phyloP scores from a whole-genome alignment of 2,113 vertebrate species.

The Eulacestoma nigropectus region DNA sequence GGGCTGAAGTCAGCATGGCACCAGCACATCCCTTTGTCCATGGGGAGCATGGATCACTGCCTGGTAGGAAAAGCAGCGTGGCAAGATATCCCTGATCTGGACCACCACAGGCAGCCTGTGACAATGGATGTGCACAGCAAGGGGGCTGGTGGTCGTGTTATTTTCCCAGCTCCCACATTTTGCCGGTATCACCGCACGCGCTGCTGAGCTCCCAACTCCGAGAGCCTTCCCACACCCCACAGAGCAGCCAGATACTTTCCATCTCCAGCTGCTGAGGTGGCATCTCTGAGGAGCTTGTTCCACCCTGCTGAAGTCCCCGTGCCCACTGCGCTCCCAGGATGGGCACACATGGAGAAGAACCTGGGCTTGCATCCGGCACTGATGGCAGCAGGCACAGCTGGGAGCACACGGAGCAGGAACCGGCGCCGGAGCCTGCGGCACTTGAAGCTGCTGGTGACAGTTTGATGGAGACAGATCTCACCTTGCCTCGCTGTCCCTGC shows the following conservation, averaged over 20 bases:
- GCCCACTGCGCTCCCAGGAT: fast-evolving
- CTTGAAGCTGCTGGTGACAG: not conserved
- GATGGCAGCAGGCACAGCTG: not conserved
- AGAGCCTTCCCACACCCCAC: not conserved
- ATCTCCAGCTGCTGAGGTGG: not conserved
- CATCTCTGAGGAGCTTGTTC: fast-evolving
- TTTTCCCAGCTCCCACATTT: not conserved
- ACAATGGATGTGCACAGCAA: not conserved
- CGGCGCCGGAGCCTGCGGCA: not conserved
- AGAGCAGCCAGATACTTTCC: not conserved
- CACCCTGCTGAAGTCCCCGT: not conserved
- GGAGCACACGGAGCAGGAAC: not conserved
- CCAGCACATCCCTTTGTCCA: not conserved
- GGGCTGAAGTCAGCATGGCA: fast-evolving
- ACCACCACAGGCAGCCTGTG: not conserved
- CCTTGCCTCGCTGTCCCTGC: not conserved
- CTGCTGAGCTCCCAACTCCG: not conserved
- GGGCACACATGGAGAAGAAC: not conserved
- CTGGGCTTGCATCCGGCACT: not conserved
- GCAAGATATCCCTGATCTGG: not conserved
- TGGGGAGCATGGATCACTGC: fast-evolving
- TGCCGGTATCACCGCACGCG: fast-evolving
- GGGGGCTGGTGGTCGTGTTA: too few relatives aligned
- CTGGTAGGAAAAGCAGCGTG: not conserved
- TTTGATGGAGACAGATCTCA: not conserved